Conservation (phyloP, 2,888 invertebrate genomes). For the Agriopis aurantiaria region DNA sequence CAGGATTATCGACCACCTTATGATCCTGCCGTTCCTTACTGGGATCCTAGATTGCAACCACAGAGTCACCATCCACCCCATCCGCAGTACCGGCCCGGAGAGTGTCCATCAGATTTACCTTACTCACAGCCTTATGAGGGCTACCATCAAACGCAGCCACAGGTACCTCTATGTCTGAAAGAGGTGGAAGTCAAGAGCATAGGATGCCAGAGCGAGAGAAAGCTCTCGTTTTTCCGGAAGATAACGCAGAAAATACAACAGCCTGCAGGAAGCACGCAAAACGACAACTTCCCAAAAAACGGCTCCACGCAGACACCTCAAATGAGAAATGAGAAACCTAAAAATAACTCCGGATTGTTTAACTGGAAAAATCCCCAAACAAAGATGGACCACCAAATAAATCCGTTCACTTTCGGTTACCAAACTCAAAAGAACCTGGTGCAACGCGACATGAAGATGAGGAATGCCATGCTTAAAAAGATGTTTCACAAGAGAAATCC, state of each 20-base stretch:
- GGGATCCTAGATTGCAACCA: constrained; percentile 29
- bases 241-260: constrained; percentile 63
- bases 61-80: constrained; percentile 6
- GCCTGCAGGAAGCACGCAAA: constrained; percentile 37
- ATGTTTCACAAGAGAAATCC: constrained; percentile 76
- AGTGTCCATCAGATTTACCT: constrained; percentile 50
- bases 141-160: constrained; percentile 56
- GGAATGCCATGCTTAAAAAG: constrained; percentile 71
- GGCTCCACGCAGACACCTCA: constrained; percentile 55
- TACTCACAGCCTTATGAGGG: constrained; percentile 52
- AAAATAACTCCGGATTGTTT: constrained; percentile 53
- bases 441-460: constrained; percentile 67
- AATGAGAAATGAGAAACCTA: constrained; percentile 7
- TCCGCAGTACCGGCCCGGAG: constrained; percentile 31
- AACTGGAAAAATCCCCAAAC: constrained; percentile 66
- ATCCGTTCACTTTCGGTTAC: constrained; percentile 59
- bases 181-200: constrained; percentile 80
- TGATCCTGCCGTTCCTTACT: constrained; percentile 34
- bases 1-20: constrained; percentile 38
- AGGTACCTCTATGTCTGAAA: constrained; percentile 73
- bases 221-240: constrained; percentile 68
- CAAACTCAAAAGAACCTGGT: constrained; percentile 66
- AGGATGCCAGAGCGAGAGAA: constrained; percentile 75
- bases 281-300: constrained; percentile 47
- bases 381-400: constrained; percentile 47